Percentiles rank a stretch among this genome's conserved stretches.
Evolutionary conservation across 1,140 invertebrate genomes (phyloP).

Genomic region (Drosophila azteca): DNA sequence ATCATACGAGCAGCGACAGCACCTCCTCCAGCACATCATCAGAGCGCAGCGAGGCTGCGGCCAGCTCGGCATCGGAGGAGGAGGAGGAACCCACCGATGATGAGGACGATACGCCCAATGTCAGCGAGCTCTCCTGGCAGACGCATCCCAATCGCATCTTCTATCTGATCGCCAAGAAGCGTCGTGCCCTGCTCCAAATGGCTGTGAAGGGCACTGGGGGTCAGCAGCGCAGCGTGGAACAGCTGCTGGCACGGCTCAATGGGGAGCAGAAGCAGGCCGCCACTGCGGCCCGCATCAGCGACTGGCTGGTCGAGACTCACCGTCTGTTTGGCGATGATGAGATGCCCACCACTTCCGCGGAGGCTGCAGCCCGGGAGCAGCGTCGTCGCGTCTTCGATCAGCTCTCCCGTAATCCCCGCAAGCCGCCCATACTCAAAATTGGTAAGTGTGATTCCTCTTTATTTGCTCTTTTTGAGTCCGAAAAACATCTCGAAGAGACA

Average conservation of each 20-base stretch:
- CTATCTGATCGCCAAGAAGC: constrained; percentile 81
- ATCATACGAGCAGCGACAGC: constrained; percentile 51
- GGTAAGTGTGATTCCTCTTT: constrained; percentile 31
- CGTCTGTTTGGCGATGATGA: constrained; percentile 64
- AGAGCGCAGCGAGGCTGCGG: constrained; percentile 26
- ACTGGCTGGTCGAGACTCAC: constrained; percentile 69
- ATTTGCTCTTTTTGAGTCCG: background rate
- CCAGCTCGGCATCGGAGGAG: constrained; percentile 30
- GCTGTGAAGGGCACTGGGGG: constrained; percentile 71
- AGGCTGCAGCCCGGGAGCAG: constrained; percentile 58
- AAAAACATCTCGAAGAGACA: constrained; percentile 39
- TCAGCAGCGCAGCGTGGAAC: constrained; percentile 54
- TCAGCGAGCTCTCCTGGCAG: constrained; percentile 69
- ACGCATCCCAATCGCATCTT: constrained; percentile 78
- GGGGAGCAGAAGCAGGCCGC: constrained; percentile 59
- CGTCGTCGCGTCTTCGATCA: constrained; percentile 12
- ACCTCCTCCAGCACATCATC: constrained; percentile 37
- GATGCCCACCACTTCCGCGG: constrained; percentile 66
- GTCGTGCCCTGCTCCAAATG: constrained; percentile 69
- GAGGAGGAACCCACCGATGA: constrained; percentile 44
- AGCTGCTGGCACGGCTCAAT: constrained; percentile 50
- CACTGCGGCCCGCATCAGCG: constrained; percentile 56
- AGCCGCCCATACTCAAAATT: constrained; percentile 29
- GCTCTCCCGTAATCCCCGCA: constrained; percentile 18
- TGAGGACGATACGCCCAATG: constrained; percentile 60